Conservation (phyloP, 2,888 invertebrate species). For the Hemicrepidius hirtus region DNA sequence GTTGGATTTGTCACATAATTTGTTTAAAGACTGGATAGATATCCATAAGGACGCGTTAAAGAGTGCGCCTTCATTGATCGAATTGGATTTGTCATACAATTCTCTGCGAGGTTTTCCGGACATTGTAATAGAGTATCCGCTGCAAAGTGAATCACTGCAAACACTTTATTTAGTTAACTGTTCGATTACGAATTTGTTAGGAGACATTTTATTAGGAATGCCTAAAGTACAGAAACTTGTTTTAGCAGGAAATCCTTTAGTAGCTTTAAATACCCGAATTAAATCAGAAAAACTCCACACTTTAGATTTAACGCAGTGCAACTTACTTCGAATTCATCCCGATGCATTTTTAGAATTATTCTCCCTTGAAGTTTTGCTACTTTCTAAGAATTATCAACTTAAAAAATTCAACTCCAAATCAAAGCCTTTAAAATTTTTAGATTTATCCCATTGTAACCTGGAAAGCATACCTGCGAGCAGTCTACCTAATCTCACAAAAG, state of each 20-base stretch:
- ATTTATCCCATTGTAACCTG: slow-evolving; percentile 79
- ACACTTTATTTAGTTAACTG: slow-evolving; percentile 78
- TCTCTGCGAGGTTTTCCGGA: slow-evolving; percentile 69
- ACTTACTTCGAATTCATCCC: slow-evolving; percentile 73
- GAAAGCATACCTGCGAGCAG: slow-evolving; percentile 77
- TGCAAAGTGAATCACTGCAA: slow-evolving; percentile 76
- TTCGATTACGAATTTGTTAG: slow-evolving; percentile 75
- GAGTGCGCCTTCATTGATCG: slow-evolving; percentile 74
- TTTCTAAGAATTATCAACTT: slow-evolving; percentile 78
- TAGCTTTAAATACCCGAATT: slow-evolving; percentile 55
- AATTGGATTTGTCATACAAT: slow-evolving; percentile 80
- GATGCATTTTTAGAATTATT: slow-evolving; percentile 77
- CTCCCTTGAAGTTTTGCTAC: slow-evolving; percentile 75
- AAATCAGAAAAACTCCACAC: slow-evolving; percentile 64
- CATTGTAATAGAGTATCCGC: slow-evolving; percentile 69
- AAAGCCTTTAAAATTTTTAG: slow-evolving; percentile 74
- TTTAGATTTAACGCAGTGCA: slow-evolving; percentile 77
- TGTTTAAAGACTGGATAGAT: slow-evolving; percentile 76
- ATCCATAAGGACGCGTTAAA: slow-evolving; percentile 75
- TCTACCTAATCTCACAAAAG: slow-evolving; percentile 77
- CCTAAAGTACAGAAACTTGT: slow-evolving; percentile 74
- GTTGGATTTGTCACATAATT: slow-evolving; percentile 79
- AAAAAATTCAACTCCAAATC: slow-evolving; percentile 72
- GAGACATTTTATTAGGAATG: slow-evolving; percentile 73
- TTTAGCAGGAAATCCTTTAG: slow-evolving; percentile 70